Base-by-base conservation (phyloP, 2,888 invertebrate species). In the Brachypterus glaber region DNA sequence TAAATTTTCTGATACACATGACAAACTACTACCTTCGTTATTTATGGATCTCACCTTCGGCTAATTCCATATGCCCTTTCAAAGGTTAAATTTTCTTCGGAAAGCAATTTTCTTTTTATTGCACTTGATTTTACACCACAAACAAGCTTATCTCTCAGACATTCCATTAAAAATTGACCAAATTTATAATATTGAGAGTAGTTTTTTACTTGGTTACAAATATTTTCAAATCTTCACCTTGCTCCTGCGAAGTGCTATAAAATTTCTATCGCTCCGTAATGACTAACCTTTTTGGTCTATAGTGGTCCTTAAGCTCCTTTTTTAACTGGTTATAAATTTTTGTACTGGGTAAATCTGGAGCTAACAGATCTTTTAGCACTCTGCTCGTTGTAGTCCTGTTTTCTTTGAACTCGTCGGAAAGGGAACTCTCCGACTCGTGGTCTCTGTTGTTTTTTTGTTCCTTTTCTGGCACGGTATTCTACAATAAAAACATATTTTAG, bases 321-420 rank as follows among this genome's bases (percentile, higher is more conserved):
- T 27, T 33, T 11, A 38, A 26, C 16, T 26, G 15, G 2, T 26
- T 13, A 33, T 8, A 39, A 15, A 30, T 13, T 16, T 35, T 39
- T 3, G 29, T 24, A 15, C 30, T 39, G 3, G 39, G 39, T 27
- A 17, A 7, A 14, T 34, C 33, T 18, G 39, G 39, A 17, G 34
- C 13, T 2, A 39, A 3, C 11, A 34, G 29, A 27, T 33, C 29
- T 13, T 33, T 38, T 17, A 38, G 12, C 12, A 38, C 38, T 13
- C 26, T 21, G 9, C 9, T 7, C 5, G 21, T 9, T 9, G 5
- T 9, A 5, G 5, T 5, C 7, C 21, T n/a, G n/a, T n/a, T n/a
- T n/a, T n/a, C n/a, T n/a, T n/a, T n/a, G n/a, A n/a, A n/a, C n/a
- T n/a, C n/a, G n/a, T n/a, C n/a, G n/a, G n/a, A n/a, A n/a, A n/a